Percentiles rank a stretch among this genome's conserved stretches.
Conservation (phyloP, 1,140 invertebrate species). For the Drosophila virilis region DNA sequence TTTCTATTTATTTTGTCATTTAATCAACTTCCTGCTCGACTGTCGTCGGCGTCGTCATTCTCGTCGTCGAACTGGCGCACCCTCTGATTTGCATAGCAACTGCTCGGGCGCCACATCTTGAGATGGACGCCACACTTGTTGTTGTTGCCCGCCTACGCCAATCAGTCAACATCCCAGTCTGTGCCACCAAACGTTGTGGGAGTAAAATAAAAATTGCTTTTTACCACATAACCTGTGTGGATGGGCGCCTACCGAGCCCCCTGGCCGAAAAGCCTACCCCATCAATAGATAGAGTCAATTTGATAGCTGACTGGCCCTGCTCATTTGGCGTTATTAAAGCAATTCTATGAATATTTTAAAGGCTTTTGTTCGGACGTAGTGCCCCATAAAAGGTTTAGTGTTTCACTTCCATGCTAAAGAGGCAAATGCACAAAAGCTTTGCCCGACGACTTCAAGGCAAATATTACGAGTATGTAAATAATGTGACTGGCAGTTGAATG, state of each 20-base stretch:
- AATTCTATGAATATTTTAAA: conserved; percentile 81
- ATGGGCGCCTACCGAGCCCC: conserved; percentile 20
- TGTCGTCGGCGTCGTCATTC: conserved; percentile 24
- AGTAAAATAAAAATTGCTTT: conserved; percentile 76
- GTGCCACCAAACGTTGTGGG: background rate
- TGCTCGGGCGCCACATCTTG: conserved; percentile 53
- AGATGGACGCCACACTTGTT: conserved; percentile 61
- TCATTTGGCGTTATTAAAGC: conserved; percentile 80
- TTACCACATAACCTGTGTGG: conserved; percentile 67
- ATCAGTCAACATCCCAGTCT: conserved; percentile 60
- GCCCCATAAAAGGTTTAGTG: conserved; percentile 69
- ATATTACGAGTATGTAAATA: conserved; percentile 67
- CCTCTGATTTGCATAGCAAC: conserved; percentile 72
- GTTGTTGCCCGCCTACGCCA: conserved; percentile 63
- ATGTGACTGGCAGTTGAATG: conserved; percentile 24
- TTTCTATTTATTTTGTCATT: conserved; percentile 84
- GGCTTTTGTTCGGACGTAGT: conserved; percentile 51
- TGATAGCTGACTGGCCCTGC: conserved; percentile 56
- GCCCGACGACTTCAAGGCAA: conserved; percentile 48
- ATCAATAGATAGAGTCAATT: conserved; percentile 67
- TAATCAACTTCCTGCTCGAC: conserved; percentile 78
- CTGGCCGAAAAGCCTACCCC: background rate
- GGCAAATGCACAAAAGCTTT: conserved; percentile 32
- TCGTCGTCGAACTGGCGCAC: conserved; percentile 5
- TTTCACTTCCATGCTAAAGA: conserved; percentile 49